Evolutionary conservation across 2,113 vertebrate species (phyloP).

Genomic region (Herpetotheres cachinnans): DNA sequence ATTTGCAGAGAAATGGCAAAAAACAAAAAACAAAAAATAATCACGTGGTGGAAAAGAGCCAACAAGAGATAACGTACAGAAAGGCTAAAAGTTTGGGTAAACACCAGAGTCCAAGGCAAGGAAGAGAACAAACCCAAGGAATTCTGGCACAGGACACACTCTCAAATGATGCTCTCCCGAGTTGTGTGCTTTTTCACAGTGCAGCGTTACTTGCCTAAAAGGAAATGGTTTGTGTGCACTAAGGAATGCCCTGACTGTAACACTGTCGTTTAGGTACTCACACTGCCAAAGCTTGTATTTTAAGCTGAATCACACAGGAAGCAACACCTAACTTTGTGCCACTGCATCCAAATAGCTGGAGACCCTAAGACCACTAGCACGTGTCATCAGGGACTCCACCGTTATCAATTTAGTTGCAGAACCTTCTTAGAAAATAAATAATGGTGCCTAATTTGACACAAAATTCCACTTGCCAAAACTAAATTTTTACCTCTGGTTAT

Average conservation of each 20-base stretch:
- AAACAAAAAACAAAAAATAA: background rate
- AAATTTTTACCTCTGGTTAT: background rate
- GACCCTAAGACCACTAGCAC: fast-evolving
- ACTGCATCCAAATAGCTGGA: background rate
- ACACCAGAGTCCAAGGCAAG: background rate
- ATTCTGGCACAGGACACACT: fast-evolving
- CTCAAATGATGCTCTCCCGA: background rate
- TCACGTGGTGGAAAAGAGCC: background rate
- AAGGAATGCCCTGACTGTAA: background rate
- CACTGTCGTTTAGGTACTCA: background rate
- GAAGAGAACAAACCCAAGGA: background rate
- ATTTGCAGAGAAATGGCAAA: background rate
- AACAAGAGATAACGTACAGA: fast-evolving
- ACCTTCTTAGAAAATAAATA: background rate
- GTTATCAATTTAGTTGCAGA: fast-evolving
- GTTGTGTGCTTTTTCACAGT: background rate
- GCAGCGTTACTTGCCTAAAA: background rate
- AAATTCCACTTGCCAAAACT: background rate
- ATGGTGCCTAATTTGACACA: fast-evolving
- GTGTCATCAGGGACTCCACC: fast-evolving
- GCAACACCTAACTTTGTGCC: fast-evolving
- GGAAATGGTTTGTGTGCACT: background rate
- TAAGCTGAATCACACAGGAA: background rate
- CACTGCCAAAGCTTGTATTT: background rate
- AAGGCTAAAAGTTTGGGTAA: background rate